phyloP scores from a whole-genome alignment of 2,888 invertebrate genomes.

The Drosophila bunnanda region DNA sequence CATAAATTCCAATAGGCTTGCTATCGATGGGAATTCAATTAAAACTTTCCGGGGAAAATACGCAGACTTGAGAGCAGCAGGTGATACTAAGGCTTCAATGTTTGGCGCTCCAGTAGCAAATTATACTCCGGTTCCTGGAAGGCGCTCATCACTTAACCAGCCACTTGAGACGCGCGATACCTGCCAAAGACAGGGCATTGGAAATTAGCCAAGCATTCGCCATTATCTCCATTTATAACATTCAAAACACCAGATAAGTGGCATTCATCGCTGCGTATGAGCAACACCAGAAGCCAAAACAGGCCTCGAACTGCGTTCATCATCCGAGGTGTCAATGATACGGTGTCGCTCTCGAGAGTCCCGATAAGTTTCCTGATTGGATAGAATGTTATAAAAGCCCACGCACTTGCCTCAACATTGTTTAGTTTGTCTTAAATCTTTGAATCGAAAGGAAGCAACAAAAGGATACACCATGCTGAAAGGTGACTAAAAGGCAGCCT shows the following conservation, averaged over 20 bases:
- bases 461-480: conserved; percentile 53
- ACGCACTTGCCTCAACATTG: conserved; percentile 17
- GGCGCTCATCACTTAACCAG: conserved; percentile 29
- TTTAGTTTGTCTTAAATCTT: conserved; percentile 59
- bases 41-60: conserved; percentile 62
- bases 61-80: conserved; percentile 32
- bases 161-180: conserved; percentile 56
- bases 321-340: conserved; percentile 50
- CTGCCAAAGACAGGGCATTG: conserved; percentile 28
- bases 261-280: conserved; percentile 41
- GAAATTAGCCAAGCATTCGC: conserved; percentile 45
- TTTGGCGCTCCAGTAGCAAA: conserved; percentile 10
- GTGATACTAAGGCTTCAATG: conserved; percentile 17
- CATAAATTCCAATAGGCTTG: conserved; percentile 76
- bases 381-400: conserved; percentile 60
- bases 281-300: conserved; percentile 33
- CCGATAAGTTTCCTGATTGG: conserved; percentile 60
- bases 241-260: conserved; percentile 56
- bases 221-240: conserved; percentile 56
- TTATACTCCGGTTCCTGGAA: conserved; percentile 30
- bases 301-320: conserved; percentile 42
- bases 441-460: conserved; percentile 16
- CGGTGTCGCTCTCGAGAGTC: conserved; percentile 20
- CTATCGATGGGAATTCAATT: conserved; percentile 68
- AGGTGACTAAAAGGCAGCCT: conserved; percentile 43